Evolutionary conservation across 1,140 invertebrate genomes (phyloP).

Genomic region (Xylocopa sonorina): DNA sequence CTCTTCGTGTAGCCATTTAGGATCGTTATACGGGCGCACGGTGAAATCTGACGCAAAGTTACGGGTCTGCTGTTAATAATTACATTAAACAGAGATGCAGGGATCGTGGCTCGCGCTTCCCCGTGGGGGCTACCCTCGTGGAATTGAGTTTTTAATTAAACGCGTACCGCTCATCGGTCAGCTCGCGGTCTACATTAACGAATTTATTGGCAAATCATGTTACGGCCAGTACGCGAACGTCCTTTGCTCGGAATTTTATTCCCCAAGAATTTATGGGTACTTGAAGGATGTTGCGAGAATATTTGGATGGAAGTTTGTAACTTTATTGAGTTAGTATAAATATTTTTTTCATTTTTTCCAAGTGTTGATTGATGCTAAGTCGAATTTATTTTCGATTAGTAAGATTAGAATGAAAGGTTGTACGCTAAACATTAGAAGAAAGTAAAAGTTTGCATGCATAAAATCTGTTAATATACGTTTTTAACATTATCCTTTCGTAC

Average conservation of each 20-base stretch:
- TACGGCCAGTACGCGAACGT: background rate
- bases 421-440: background rate
- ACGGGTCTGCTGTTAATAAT: conserved; percentile 34
- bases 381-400: too few relatives aligned
- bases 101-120: conserved; percentile 7
- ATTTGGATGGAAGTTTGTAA: too few relatives aligned
- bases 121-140: conserved; percentile 22
- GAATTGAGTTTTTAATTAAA: conserved; percentile 46
- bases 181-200: conserved; percentile 25
- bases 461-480: too few relatives aligned
- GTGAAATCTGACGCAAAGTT: conserved; percentile 21
- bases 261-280: background rate
- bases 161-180: conserved; percentile 27
- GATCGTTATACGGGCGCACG: background rate
- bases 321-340: background rate
- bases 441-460: background rate
- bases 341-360: too few relatives aligned
- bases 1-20: conserved; percentile 14
- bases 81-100: conserved; percentile 38
- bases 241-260: background rate
- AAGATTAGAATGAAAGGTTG: background rate
- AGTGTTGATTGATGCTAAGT: too few relatives aligned
- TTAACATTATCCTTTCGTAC: too few relatives aligned
- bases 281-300: background rate
- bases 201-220: conserved; percentile 29